Base-by-base conservation (phyloP, 2,888 invertebrate species). In the Mythimna pallens region DNA sequence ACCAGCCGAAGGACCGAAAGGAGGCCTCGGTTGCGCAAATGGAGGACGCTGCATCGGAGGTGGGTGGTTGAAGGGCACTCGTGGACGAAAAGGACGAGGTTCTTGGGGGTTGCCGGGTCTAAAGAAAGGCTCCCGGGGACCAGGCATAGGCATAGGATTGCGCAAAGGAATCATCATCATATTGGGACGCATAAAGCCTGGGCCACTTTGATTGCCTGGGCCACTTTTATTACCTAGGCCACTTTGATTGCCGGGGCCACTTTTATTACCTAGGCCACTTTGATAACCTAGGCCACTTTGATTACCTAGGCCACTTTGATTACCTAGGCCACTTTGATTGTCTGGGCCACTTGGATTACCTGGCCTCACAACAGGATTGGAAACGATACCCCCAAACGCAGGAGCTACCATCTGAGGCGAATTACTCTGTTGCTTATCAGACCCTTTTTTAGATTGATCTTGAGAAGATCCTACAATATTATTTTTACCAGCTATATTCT, bases 11-110 rank as follows among this genome's bases (percentile, higher is more conserved):
- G 65, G 63, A 20, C 65, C 50, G 40, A 77, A 73, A 40, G 61
- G 47, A 22, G 77, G 78, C 58, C 63, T 50, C 9, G 63, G 58
- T 20, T 59, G 81, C 7, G 30, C 43, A 58, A 76, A 81, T n/a
- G 62, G 59, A 36, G 69, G 66, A 25, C 61, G 65, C 52, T 57
- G 69, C 57, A 70, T 62, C 8, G 50, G 14, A 20, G 75, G 68
- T 2, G 67, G 67, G 8, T 30, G 67, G 8, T 30, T 36, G 52
- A 50, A 73, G 2, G 82, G 66, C 17, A 40, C 62, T 3, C 68
- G 54, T 6, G 70, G 71, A 34, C 64, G 55, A 36, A 76, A 76
- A 2, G 57, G 67, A 2, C 0, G 40, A n/a, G 65, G 67, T 8
- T 55, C 70, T 40, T 36, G 77, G 17, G 61, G 47, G 50, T 12